Evolutionary conservation across 1,140 invertebrate genomes (phyloP), one percentile per base, ranked within the genome.

Genomic region (Megalopta genalis): DNA sequence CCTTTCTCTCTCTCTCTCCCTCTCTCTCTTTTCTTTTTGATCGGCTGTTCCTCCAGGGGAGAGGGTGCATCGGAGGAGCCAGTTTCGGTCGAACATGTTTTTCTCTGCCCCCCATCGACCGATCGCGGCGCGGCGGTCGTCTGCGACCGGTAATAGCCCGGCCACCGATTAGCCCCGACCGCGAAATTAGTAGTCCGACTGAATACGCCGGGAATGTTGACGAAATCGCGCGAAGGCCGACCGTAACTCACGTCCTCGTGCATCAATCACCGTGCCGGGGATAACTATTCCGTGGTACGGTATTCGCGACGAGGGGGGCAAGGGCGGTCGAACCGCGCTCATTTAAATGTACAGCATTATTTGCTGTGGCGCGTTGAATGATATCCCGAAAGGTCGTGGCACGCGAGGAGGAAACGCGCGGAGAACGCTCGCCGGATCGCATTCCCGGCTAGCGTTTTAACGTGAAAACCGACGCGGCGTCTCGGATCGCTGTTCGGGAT

Each of bases 201-300:
- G 62, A 14, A 72, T 77, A 64, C 68, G 14, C 46, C 32, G 67
- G 73, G 25, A 52, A 62, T 27, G 70, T 83, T 83, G 69, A 68
- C 60, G 66, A 79, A 86, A 85, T 76, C 72, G 59, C 46, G 64
- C 54, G 68, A 85, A 85, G 83, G 72, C 64, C 75, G 77, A 42
- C 23, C 63, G 23, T 80, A 63, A 72, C 18, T 82, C 77, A 59
- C 59, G 72, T 63, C 54, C 32, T 68, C 70, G 72, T 72, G 74
- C 57, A 16, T 68, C 67, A 37, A 73, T 66, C 73, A 59, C 23
- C 64, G 46, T 60, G 49, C 76, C 63, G 37, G 67, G 70, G 23
- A 72, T 46, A 64, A 69, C 73, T 77, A 63, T 83, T 27, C 27
- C 59, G 57, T 73, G 66, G 12, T 64, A 71, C 37, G 57, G 46